Percentiles rank a stretch among this genome's conserved stretches.
Conservation (phyloP, 2,113 vertebrate species). For the Ariopsis seemanni region DNA sequence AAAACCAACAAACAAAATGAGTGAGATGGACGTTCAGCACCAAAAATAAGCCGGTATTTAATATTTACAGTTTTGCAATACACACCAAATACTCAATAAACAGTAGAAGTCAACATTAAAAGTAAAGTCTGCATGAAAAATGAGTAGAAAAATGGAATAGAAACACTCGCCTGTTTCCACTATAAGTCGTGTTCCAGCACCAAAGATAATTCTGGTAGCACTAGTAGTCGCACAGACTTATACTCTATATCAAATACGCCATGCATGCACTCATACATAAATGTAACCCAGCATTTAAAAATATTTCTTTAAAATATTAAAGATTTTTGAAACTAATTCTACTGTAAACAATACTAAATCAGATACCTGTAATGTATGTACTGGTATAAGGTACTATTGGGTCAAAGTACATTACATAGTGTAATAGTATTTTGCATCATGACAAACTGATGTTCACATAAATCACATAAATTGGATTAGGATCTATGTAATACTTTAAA, state of each 20-base stretch:
- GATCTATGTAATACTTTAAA: not conserved
- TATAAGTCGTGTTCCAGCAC: not conserved
- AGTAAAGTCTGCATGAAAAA: not conserved
- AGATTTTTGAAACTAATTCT: not conserved
- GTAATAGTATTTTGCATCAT: not conserved
- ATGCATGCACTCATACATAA: not conserved
- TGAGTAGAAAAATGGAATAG: not conserved
- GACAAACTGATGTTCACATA: not conserved
- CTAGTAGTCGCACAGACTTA: not conserved
- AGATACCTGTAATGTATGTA: not conserved
- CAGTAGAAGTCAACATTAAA: not conserved
- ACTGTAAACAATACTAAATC: not conserved
- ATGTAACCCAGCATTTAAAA: too few relatives aligned
- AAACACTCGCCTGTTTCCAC: conserved; percentile 9
- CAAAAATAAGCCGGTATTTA: not conserved
- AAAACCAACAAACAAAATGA: not conserved
- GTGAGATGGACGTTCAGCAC: not conserved
- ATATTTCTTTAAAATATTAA: not conserved
- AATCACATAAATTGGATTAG: not conserved
- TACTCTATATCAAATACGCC: not conserved
- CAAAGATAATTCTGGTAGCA: not conserved
- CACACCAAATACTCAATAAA: not conserved
- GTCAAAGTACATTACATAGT: not conserved
- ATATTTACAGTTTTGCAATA: not conserved
- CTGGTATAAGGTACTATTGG: not conserved